Evolutionary conservation across 2,113 vertebrate genomes (phyloP), one percentile per base, ranked within the genome.

Genomic region (Astatotilapia flaviijosephi): DNA sequence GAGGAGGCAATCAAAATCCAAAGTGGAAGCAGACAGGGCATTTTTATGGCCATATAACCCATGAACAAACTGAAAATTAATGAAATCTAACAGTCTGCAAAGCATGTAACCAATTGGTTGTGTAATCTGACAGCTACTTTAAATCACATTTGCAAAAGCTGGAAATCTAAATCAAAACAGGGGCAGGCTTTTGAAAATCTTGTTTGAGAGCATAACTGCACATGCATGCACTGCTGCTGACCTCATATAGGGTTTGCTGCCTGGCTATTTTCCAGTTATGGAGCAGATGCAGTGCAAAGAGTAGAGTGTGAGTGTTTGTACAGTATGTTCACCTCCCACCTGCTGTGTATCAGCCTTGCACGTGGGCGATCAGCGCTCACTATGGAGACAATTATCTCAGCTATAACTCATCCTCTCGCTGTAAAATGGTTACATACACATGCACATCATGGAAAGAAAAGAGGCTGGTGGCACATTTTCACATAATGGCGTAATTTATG

Each of bases 251-350:
- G 35, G 84, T 81, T 53, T 70, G 19, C 68, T 54, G 37, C 80
- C 31, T 40, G 58, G 79, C 70, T 51, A 23, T 75, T 83, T 90
- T 87, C 31, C 70, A 82, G 35, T 42, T 56, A 70, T 42, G 15
- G 79, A 88, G 82, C 82, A 88, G 84, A 88, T 55, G 33, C 21
- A 55, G 80, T 73, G 79, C 75, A 86, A 84, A 87, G 83, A 86
- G 81, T 54, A 26, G 53, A 42, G 84, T 81, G 14, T 68, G 75
- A 85, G 91, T 89, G 86, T 90, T 88, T 84, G 88, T 89, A 91
- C 92, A 89, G 84, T 87, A 88, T 89, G 85, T 90, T 92, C 91
- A 93, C 91, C 94, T 95, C 94, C 94, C 93, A 95, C 94, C 85
- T 89, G 88, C 90, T 93, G 86, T 91, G 90, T 93, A 56, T 87